These are phyloP conservation scores for Gasteruption jaculator DNA, from an alignment of 2,888 invertebrate genomes.

Conservation along the genomic window DNA sequence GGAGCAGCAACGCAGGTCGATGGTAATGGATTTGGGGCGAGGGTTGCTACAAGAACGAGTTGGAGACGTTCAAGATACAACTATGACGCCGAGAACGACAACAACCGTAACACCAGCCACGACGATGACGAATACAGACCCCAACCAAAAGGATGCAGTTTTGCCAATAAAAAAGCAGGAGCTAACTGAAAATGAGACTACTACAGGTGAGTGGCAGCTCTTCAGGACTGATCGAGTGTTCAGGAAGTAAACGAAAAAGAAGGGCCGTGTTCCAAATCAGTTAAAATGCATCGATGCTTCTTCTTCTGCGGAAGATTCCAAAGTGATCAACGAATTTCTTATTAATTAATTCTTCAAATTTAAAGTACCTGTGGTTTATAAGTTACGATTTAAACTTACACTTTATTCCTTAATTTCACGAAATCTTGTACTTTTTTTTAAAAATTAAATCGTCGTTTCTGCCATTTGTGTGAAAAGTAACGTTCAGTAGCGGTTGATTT, in stretches of 20 bases:
- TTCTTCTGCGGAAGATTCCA: too few relatives aligned
- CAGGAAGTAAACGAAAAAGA: constrained; percentile 34
- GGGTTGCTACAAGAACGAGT: constrained; percentile 36
- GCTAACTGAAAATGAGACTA: constrained; percentile 23
- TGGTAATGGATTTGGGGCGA: constrained; percentile 54
- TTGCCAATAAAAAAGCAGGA: constrained; percentile 20
- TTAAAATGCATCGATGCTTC: constrained; percentile 14
- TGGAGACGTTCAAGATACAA: constrained; percentile 21
- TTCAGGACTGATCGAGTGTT: constrained; percentile 41
- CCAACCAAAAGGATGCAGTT: constrained; percentile 14
- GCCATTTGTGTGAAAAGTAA: too few relatives aligned
- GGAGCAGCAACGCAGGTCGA: constrained; percentile 54
- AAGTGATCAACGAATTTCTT: too few relatives aligned
- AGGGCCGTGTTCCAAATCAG: constrained; percentile 36
- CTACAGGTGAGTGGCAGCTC: constrained; percentile 47
- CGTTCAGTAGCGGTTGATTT: too few relatives aligned
- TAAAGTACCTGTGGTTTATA: too few relatives aligned
- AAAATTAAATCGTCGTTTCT: too few relatives aligned
- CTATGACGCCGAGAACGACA: constrained; percentile 9
- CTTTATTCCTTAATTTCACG: too few relatives aligned
- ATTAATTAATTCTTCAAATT: too few relatives aligned
- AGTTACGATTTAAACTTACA: too few relatives aligned
- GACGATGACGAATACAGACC: constrained; percentile 10
- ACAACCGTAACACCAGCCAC: constrained; percentile 18
- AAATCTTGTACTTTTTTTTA: too few relatives aligned